Base-by-base conservation (phyloP, 1,140 invertebrate species). In the Zaprionus vittiger region DNA sequence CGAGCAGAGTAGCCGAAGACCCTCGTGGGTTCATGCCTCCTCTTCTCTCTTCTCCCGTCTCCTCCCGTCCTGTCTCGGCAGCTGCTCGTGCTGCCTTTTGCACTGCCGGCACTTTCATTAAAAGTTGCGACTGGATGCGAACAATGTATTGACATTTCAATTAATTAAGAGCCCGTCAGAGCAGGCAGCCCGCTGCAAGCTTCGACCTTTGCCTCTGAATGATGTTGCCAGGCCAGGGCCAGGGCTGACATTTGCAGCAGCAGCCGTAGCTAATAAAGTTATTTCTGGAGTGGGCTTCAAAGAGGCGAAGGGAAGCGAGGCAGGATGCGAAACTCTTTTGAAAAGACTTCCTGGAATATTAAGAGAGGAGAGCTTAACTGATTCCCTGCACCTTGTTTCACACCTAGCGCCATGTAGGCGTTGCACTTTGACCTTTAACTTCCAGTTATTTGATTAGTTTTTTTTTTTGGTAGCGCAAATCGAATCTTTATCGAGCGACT, bases 81-180 rank as follows among this genome's bases (percentile, higher is more conserved):
- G 44, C 65, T 47, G 22, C 37, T 28, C 6, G 14, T 28, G 15
- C 55, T 61, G 24, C 28, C 22, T 22, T 49, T 57, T 38, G 41
- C 17, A 73, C 4, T 22, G 47, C 11, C 12, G n/a, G 14, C 69
- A 73, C 66, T 82, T 79, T 79, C 83, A 86, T 86, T 86, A 82
- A 86, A 80, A 80, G 66, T 87, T 83, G 75, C 62, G 57, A 67
- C 68, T 54, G 44, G 61, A 56, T 62, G 73, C 78, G 81, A 84
- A 85, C 81, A 85, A 85, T 90, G 77, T 90, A 90, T 91, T 90
- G 85, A 90, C 85, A 90, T 90, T 90, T 90, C 85, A 90, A 85
- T 90, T 90, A 90, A 90, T 90, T 90, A 90, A 44, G 59, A 67
- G 44, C 44, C 41, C 38, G 59, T 20, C 31, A 56, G 44, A 44